Evolutionary conservation across 1,140 invertebrate genomes (phyloP).

Genomic region (Anastatus disparis): DNA sequence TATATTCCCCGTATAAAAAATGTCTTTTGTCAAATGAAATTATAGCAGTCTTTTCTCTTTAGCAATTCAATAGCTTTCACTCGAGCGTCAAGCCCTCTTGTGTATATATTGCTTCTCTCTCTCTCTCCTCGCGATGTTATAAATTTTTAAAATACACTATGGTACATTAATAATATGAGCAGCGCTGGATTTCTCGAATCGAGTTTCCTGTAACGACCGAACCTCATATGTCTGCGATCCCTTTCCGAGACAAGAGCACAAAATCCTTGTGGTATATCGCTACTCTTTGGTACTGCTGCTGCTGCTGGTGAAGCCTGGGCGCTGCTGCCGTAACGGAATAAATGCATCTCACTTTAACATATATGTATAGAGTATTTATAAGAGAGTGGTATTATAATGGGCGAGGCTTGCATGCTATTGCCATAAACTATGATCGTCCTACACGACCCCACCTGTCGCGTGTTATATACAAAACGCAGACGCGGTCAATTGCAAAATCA

Average conservation of each 20-base stretch:
- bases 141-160: conserved; percentile 13
- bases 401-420: conserved; percentile 57
- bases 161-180: conserved; percentile 35
- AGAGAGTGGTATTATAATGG: conserved; percentile 55
- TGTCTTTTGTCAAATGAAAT: conserved; percentile 25
- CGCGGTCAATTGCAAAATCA: conserved; percentile 56
- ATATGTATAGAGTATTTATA: no score
- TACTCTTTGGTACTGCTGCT: no score
- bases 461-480: no score
- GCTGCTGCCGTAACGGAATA: conserved; percentile 31
- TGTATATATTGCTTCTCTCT: no score
- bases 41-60: conserved; percentile 25
- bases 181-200: conserved; percentile 17
- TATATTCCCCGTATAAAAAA: not conserved
- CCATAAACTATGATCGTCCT: conserved; percentile 63
- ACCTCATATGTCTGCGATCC: conserved; percentile 22
- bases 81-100: conserved; percentile 24
- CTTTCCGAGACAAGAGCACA: conserved; percentile 36
- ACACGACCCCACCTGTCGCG: conserved; percentile 62
- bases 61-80: conserved; percentile 35
- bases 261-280: no score
- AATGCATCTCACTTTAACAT: no score
- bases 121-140: conserved; percentile 22
- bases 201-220: conserved; percentile 27
- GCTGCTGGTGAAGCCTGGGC: no score